Base-by-base conservation (phyloP, 2,797 vertebrate genomes). In the Knipowitschia caucasica region DNA sequence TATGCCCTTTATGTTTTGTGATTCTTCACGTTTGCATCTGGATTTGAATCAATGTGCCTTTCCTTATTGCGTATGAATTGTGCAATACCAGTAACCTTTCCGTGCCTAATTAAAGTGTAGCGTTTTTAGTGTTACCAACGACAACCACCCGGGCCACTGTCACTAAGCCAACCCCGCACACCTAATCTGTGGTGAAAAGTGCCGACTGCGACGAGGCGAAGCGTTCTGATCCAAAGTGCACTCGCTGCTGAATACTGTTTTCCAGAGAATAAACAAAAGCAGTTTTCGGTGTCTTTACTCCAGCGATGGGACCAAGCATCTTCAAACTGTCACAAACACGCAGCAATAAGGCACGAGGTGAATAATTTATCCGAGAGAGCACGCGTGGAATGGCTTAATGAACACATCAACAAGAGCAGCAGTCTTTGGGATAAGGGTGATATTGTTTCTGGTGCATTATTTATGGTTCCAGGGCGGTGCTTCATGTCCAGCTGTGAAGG, bases 121-220 rank as follows among this genome's bases (percentile, higher is more conserved):
- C n/a, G n/a, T n/a, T n/a, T n/a, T n/a, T n/a, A 20, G 36, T 38
- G 18, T 4, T 20, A 20, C 11, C 9, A 18, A 21, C 4, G 10
- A 39, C 36, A 10, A 39, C 36, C 36, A 39, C 18, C 18, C 18
- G 15, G 21, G 8, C 17, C 17, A 10, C 36, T 4, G 36, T 21
- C 15, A 17, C 14, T 18, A 18, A 38, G 15, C 35, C 18, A n/a
- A n/a, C 35, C 35, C 17, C 35, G 18, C 35, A 18, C 7, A 21
- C 36, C 21, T 39, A 21, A 39, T 39, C 36, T 39, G 17, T 21
- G 36, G 4, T 17, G 36, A 10, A 39, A 39, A 73, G 67, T 51
- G 54, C 66, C 76, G 86, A 83, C 82, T 23, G 62, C 66, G 71
- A 82, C 86, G 75, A 84, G 67, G 63, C 65, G 38, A 56, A 69